phyloP scores from a whole-genome alignment of 2,888 invertebrate species.

The Erpobdella octoculata region DNA sequence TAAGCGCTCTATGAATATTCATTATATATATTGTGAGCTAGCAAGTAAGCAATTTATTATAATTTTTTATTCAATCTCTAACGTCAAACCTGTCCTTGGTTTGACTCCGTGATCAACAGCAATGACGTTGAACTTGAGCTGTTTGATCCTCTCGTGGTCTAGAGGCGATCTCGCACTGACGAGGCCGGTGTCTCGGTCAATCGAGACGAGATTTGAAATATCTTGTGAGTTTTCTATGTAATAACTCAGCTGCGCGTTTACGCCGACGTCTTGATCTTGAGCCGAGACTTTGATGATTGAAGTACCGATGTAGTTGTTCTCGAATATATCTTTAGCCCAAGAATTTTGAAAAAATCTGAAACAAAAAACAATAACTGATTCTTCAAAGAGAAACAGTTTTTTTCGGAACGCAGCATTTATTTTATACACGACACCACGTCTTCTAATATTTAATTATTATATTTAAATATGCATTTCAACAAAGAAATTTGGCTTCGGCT shows the following conservation, averaged over 20 bases:
- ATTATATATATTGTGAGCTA: too few relatives aligned
- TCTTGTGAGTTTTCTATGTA: constrained; percentile 1
- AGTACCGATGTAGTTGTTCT: constrained; percentile 27
- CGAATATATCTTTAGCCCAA: constrained; percentile 23
- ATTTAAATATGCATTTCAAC: too few relatives aligned
- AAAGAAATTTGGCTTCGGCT: too few relatives aligned
- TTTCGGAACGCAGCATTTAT: too few relatives aligned
- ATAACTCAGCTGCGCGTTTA: constrained; percentile 36
- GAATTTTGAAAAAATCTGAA: constrained; percentile 9
- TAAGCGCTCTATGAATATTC: too few relatives aligned
- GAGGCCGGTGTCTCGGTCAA: constrained; percentile 12
- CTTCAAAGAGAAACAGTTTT: too few relatives aligned
- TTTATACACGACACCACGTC: too few relatives aligned
- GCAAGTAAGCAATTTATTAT: too few relatives aligned
- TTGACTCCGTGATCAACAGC: constrained; percentile 24
- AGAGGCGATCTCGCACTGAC: constrained; percentile 13
- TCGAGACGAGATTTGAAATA: constrained; percentile 5
- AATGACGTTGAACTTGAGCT: constrained; percentile 27
- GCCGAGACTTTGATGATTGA: constrained; percentile 37
- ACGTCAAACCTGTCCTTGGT: constrained; percentile 17
- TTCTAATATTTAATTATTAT: too few relatives aligned
- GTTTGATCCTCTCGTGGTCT: constrained; percentile 26
- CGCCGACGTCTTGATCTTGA: constrained; percentile 41
- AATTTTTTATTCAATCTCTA: too few relatives aligned
- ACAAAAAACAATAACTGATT: background rate